Conservation (phyloP, 1,140 invertebrate species). For the Drosophila tropicalis region DNA sequence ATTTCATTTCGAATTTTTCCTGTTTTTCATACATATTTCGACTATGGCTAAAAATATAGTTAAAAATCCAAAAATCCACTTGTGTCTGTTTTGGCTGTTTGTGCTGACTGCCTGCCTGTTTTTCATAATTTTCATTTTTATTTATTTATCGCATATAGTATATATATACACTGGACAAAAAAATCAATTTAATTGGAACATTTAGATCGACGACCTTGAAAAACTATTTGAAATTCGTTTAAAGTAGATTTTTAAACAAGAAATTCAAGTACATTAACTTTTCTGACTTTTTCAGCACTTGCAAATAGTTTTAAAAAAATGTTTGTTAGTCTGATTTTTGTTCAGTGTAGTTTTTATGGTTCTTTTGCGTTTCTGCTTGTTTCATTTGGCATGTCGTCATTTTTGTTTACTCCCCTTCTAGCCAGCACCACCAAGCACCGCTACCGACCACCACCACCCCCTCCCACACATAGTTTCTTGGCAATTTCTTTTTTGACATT, state of each 20-base stretch:
- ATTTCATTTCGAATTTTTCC: constrained; percentile 68
- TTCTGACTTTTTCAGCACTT: too few relatives aligned
- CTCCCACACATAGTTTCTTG: constrained; percentile 23
- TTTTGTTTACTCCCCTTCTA: constrained; percentile 65
- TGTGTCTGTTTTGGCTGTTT: constrained; percentile 40
- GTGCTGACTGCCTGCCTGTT: constrained; percentile 63
- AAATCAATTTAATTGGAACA: not conserved
- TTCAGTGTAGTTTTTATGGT: constrained; percentile 45
- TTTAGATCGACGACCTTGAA: not conserved
- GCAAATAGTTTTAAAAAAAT: too few relatives aligned
- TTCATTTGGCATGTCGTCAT: constrained; percentile 67
- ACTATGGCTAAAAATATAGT: constrained; percentile 71
- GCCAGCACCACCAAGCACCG: not conserved
- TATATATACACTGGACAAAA: constrained; percentile 8
- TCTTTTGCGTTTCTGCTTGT: constrained; percentile 33
- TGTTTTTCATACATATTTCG: constrained; percentile 40
- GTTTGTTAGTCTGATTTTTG: not conserved
- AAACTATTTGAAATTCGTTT: not conserved
- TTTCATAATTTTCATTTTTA: constrained; percentile 78
- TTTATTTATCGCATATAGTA: constrained; percentile 67
- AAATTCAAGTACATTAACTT: too few relatives aligned
- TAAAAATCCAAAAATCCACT: constrained; percentile 74
- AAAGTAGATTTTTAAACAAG: not conserved
- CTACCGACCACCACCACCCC: not conserved
- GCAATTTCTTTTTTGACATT: constrained; percentile 21